These are phyloP conservation scores for Pogoniulus pusillus DNA, from an alignment of 2,797 vertebrate species.

Conservation along the genomic window DNA sequence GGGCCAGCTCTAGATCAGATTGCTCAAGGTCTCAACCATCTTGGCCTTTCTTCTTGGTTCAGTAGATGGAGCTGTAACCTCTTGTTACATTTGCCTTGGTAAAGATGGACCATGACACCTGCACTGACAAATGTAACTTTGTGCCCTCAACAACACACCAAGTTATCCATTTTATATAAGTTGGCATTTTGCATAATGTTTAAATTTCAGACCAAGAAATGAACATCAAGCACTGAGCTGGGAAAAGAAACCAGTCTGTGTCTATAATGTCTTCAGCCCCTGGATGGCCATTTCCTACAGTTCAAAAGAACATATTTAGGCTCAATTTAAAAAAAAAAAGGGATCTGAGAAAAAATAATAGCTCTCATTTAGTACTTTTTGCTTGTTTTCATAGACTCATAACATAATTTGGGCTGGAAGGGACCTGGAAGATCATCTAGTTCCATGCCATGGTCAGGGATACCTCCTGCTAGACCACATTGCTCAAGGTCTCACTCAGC, in stretches of 20 bases:
- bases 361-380: background rate
- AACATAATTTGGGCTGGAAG: too few relatives aligned
- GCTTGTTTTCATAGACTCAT: background rate
- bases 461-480: too few relatives aligned
- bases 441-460: too few relatives aligned
- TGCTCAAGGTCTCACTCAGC: too few relatives aligned
- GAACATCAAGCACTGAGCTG: background rate
- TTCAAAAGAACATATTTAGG: background rate
- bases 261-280: background rate
- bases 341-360: background rate
- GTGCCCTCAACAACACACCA: background rate
- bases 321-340: background rate
- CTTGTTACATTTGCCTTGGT: background rate
- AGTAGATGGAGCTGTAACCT: conserved; percentile 28
- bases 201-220: background rate
- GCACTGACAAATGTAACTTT: background rate
- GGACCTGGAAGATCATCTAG: too few relatives aligned
- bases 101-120: fast-evolving
- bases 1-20: too few relatives aligned
- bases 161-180: background rate
- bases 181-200: background rate
- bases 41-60: background rate
- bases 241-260: background rate
- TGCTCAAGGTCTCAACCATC: too few relatives aligned
- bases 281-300: background rate